Evolutionary conservation across 2,888 invertebrate genomes (phyloP).

Genomic region (Cremastinae sp.): DNA sequence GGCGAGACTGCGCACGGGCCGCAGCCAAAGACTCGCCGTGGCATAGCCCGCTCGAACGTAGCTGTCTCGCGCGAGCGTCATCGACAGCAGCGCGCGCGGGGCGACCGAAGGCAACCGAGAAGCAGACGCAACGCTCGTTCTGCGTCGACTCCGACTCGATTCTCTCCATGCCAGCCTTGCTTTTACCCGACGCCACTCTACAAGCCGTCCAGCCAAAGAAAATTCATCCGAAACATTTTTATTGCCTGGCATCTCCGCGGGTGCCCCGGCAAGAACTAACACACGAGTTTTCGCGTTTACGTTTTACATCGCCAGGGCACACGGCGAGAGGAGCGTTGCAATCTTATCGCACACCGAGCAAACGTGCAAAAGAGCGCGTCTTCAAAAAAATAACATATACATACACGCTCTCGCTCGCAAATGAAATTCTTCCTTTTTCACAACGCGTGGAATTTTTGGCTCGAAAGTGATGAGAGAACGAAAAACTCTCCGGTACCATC

Average conservation of each 20-base stretch:
- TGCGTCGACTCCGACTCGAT: constrained; percentile 46
- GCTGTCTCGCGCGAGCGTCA: constrained; percentile 52
- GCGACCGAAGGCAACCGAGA: constrained; percentile 54
- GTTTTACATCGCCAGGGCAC: constrained; percentile 29
- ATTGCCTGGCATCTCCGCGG: constrained; percentile 58
- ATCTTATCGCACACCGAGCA: constrained; percentile 55
- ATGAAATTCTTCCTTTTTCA: constrained; percentile 28
- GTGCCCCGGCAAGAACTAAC: constrained; percentile 54
- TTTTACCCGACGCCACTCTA: constrained; percentile 66
- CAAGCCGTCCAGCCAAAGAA: constrained; percentile 74
- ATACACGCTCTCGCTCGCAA: constrained; percentile 4
- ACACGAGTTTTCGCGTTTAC: constrained; percentile 63
- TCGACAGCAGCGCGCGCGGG: constrained; percentile 65
- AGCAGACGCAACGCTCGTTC: constrained; percentile 56
- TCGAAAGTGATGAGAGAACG: constrained; percentile 1
- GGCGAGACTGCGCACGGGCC: constrained; percentile 46
- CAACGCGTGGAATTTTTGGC: constrained; percentile 35
- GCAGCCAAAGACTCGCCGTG: constrained; percentile 62
- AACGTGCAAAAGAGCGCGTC: constrained; percentile 38
- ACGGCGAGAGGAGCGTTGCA: constrained; percentile 31
- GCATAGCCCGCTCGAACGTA: constrained; percentile 44
- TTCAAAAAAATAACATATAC: constrained; percentile 29
- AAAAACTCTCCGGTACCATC: neutral
- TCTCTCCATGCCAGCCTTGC: constrained; percentile 64
- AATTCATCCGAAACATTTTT: constrained; percentile 77